phyloP scores from a whole-genome alignment of 2,888 invertebrate species.

The Podotricha telesiphe region DNA sequence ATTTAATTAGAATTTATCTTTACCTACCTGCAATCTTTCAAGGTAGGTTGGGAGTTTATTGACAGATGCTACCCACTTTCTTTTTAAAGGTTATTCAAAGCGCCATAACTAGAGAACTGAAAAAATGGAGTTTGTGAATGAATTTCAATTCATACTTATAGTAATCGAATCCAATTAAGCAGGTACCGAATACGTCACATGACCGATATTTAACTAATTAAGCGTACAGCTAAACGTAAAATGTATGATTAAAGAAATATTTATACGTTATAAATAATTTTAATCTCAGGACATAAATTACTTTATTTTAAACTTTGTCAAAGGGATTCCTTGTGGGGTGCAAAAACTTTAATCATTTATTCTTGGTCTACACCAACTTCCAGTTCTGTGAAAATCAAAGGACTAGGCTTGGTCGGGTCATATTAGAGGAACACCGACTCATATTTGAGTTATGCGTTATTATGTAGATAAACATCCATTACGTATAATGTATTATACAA shows the following conservation, averaged over 20 bases:
- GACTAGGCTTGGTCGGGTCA: constrained; percentile 30
- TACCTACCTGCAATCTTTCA: too few species aligned
- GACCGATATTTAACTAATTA: not conserved
- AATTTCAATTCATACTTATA: not conserved
- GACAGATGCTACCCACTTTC: too few species aligned
- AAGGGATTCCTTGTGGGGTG: constrained; percentile 53
- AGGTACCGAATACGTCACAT: not conserved
- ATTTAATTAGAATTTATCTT: too few species aligned
- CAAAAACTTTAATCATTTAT: constrained; percentile 64
- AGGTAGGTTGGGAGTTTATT: too few species aligned
- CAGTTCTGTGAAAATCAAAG: constrained; percentile 42
- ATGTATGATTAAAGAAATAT: not conserved
- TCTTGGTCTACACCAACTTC: constrained; percentile 39
- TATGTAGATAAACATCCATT: constrained; percentile 29
- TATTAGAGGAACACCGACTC: constrained; percentile 37
- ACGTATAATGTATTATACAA: constrained; percentile 1
- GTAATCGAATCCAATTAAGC: not conserved
- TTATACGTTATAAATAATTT: constrained; percentile 12
- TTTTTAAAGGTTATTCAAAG: too few species aligned
- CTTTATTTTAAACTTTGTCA: constrained; percentile 49
- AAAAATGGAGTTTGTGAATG: too few species aligned
- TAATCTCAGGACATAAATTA: constrained; percentile 34
- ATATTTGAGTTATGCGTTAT: constrained; percentile 42
- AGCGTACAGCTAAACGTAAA: not conserved
- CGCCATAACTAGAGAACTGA: too few species aligned